phyloP scores from a whole-genome alignment of 2,888 invertebrate genomes.

The Eupithecia vulgata region DNA sequence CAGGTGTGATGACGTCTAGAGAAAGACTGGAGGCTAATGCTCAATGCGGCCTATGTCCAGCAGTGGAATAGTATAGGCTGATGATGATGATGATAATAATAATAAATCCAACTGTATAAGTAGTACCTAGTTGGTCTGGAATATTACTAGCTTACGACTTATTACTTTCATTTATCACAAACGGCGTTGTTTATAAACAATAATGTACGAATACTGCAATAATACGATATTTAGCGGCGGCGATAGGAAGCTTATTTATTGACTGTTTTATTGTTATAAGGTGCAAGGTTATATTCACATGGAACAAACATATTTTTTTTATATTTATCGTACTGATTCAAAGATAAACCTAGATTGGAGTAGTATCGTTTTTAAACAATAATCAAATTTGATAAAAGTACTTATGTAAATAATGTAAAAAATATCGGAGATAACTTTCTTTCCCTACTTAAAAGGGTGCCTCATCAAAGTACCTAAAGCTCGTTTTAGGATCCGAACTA shows the following conservation, averaged over 20 bases:
- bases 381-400: neutral
- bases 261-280: neutral
- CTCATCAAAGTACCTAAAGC: constrained; percentile 21
- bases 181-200: constrained; percentile 20
- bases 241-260: constrained; percentile 8
- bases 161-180: neutral
- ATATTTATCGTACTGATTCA: neutral
- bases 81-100: neutral
- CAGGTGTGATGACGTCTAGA: neutral
- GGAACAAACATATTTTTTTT: neutral
- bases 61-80: neutral
- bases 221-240: constrained; percentile 19
- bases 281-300: neutral
- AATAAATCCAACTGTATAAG: neutral
- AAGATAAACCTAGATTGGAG: neutral
- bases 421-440: neutral
- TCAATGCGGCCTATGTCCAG: neutral
- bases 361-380: neutral
- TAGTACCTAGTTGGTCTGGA: neutral
- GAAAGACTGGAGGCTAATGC: neutral
- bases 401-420: neutral
- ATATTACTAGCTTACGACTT: constrained; percentile 1
- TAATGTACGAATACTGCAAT: constrained; percentile 5
- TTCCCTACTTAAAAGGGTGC: neutral
- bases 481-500: constrained; percentile 20